Percentiles rank a stretch among this genome's conserved stretches.
Evolutionary conservation across 2,797 vertebrate species (phyloP).

Genomic region (Coreius guichenoti): DNA sequence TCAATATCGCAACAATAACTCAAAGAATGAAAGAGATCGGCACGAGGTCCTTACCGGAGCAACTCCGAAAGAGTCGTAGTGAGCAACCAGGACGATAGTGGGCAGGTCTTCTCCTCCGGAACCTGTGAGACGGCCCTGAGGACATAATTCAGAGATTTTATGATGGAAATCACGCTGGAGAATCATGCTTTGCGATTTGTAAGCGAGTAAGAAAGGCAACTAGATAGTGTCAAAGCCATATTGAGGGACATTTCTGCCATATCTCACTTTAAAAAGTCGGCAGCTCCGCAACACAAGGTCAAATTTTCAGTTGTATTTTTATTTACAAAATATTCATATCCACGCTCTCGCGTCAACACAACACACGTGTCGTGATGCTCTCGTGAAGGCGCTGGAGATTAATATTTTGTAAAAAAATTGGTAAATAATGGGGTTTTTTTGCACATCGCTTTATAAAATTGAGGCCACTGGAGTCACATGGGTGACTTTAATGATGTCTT

Average conservation of each 20-base stretch:
- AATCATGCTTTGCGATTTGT: background rate
- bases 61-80: slow-evolving; percentile 96
- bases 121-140: slow-evolving; percentile 90
- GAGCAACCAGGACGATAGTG: slow-evolving; percentile 94
- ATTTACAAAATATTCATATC: background rate
- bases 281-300: background rate
- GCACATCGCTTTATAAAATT: background rate
- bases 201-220: background rate
- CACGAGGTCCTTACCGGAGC: slow-evolving; percentile 83
- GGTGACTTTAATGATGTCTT: background rate
- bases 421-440: background rate
- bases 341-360: background rate
- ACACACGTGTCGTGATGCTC: background rate
- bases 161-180: background rate
- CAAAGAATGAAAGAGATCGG: rapidly evolving
- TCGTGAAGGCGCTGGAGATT: background rate
- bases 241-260: background rate
- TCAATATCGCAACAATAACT: background rate
- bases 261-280: background rate
- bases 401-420: background rate
- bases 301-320: background rate
- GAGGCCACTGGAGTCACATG: background rate
- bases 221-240: background rate
- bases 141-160: background rate
- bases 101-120: slow-evolving; percentile 95